Base-by-base conservation (phyloP, 2,113 vertebrate species). In the Pithys albifrons region DNA sequence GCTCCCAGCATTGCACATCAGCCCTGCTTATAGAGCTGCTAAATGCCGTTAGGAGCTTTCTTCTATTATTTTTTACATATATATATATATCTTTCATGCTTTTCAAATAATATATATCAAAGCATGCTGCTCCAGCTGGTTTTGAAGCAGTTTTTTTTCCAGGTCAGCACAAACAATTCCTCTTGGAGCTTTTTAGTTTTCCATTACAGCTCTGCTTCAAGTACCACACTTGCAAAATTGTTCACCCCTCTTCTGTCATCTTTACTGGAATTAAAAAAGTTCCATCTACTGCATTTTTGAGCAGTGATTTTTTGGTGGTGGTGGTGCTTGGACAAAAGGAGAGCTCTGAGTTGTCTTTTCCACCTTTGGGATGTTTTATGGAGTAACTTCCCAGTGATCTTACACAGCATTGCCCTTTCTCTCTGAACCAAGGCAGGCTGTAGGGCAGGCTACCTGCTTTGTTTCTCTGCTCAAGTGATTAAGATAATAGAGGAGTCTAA, bases 141-240 rank as follows among this genome's bases (percentile, higher is more conserved):
- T 91, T 92, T 77, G 70, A 78, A 89, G 46, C 45, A 20, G 8
- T 6, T 67, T 88, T 75, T 85, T n/a, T 89, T 82, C 69, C 71
- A 85, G 87, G 72, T 92, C 79, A 94, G 55, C 82, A 86, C 69
- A 74, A 90, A 75, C 33, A 65, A 59, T 91, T 96, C 48, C 29
- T 90, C 35, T 51, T 81, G 77, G 62, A 18, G 6, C n/a, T 52
- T 94, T 78, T 81, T 75, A 29, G 29, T 80, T 83, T 93, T 80
- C 59, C 1, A 0, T 86, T 66, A 19, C 35, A 84, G 46, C 57
- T 88, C 57, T 69, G 35, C 70, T 87, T 69, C 64, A 84, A 85
- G 58, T 85, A 76, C 78, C 46, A 29, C 11, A 2, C 49, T 74
- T 72, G 35, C 25, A 43, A 55, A 93, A 55, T 51, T n/a, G 16